These are phyloP conservation scores for Hirtodrosophila confusa DNA, from an alignment of 2,888 invertebrate species.

Conservation along the genomic window DNA sequence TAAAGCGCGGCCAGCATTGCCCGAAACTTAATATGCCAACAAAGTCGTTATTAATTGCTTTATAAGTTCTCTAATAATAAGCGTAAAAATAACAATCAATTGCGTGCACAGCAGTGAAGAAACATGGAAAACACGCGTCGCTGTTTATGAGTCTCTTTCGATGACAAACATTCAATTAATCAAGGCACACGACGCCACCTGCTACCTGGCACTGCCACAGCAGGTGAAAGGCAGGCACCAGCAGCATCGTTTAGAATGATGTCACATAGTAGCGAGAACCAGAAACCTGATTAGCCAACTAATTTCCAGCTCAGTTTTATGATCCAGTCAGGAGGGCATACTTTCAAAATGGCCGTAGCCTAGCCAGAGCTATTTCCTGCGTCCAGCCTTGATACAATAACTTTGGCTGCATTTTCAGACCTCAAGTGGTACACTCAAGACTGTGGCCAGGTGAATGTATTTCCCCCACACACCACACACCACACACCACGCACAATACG, in stretches of 20 bases:
- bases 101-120: conserved; percentile 8
- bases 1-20: conserved; percentile 16
- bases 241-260: conserved; percentile 27
- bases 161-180: conserved; percentile 73
- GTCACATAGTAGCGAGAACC: conserved; percentile 41
- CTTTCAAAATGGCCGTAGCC: conserved; percentile 24
- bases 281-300: conserved; percentile 9
- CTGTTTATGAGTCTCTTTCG: conserved; percentile 42
- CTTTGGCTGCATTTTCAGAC: conserved; percentile 54
- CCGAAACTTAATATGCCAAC: conserved; percentile 59
- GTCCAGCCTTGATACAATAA: conserved; percentile 56
- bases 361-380: conserved; percentile 52
- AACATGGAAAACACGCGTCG: conserved; percentile 21
- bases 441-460: conserved; percentile 67
- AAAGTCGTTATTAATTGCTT: conserved; percentile 71
- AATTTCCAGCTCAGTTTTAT: conserved; percentile 39
- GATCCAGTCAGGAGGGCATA: conserved; percentile 7
- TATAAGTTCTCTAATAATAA: conserved; percentile 71
- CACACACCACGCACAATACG: conserved; percentile 27
- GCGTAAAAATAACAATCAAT: conserved; percentile 66
- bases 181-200: conserved; percentile 30
- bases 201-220: too few species aligned
- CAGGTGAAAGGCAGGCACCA: conserved; percentile 61
- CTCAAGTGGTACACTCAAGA: conserved; percentile 52
- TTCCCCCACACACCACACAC: conserved; percentile 56